These are phyloP conservation scores for Brienomyrus brachyistius DNA, from an alignment of 2,113 vertebrate genomes.

Conservation along the genomic window DNA sequence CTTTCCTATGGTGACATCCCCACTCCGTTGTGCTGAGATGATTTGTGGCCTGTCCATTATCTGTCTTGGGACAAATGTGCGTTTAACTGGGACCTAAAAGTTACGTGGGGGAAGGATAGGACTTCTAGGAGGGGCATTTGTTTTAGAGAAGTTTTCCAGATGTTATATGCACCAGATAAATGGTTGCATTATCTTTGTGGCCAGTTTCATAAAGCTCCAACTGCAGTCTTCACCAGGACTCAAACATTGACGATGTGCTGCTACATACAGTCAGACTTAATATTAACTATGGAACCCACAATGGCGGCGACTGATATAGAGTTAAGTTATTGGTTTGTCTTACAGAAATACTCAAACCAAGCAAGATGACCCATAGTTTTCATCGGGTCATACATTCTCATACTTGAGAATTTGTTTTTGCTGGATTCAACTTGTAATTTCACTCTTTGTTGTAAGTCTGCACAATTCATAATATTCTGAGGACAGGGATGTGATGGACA, in stretches of 20 bases:
- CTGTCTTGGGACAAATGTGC: slow-evolving; percentile 68
- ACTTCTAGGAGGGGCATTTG: slow-evolving; percentile 52
- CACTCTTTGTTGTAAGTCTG: not conserved
- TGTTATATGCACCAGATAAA: slow-evolving; percentile 62
- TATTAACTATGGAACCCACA: not conserved
- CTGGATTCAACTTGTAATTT: not conserved
- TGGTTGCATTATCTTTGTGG: slow-evolving; percentile 47
- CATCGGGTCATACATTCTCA: not conserved
- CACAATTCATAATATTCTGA: not conserved
- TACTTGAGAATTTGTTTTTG: not conserved
- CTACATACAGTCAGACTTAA: not conserved
- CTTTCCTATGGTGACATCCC: slow-evolving; percentile 49
- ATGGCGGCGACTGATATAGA: not conserved
- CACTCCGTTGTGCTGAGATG: slow-evolving; percentile 62
- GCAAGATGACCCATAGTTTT: not conserved
- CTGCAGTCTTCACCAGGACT: not conserved
- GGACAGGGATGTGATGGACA: not conserved
- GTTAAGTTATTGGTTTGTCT: not conserved
- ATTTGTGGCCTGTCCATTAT: slow-evolving; percentile 86
- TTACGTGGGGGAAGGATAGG: slow-evolving; percentile 48
- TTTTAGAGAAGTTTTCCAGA: slow-evolving; percentile 70
- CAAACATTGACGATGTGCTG: not conserved
- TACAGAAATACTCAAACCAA: not conserved
- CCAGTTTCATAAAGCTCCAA: not conserved
- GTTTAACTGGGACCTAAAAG: slow-evolving; percentile 63